Evolutionary conservation across 1,140 invertebrate genomes (phyloP).

Genomic region (Cotesia typhae): DNA sequence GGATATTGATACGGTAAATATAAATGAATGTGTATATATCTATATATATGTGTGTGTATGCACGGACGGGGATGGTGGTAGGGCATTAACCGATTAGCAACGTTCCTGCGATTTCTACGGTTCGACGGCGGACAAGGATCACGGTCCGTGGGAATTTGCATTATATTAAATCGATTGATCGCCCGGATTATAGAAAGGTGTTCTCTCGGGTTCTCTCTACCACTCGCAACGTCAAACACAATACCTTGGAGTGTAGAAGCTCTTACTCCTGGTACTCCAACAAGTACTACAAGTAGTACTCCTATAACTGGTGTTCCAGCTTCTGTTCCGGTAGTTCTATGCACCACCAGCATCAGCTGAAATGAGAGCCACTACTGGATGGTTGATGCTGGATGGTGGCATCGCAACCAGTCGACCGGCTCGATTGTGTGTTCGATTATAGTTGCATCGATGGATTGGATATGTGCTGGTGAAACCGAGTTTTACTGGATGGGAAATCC

Average conservation of each 20-base stretch:
- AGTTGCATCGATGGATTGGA: conserved; percentile 11
- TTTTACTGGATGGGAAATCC: too few relatives aligned
- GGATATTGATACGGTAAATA: too few relatives aligned
- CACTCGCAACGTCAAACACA: conserved; percentile 13
- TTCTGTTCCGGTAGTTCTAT: too few relatives aligned
- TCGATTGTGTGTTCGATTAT: conserved; percentile 21
- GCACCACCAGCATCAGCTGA: too few relatives aligned
- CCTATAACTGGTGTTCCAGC: background rate
- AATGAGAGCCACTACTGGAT: too few relatives aligned
- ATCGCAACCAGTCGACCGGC: background rate
- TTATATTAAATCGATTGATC: conserved; percentile 38
- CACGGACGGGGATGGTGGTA: background rate
- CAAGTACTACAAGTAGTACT: background rate
- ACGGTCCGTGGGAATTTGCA: conserved; percentile 34
- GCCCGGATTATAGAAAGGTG: conserved; percentile 28
- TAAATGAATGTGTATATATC: too few relatives aligned
- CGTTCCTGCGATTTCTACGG: conserved; percentile 31
- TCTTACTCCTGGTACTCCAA: background rate
- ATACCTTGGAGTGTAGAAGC: background rate
- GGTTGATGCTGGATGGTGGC: background rate
- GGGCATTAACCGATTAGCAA: conserved; percentile 36
- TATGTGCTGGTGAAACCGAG: too few relatives aligned
- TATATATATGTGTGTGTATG: too few relatives aligned
- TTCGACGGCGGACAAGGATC: conserved; percentile 23
- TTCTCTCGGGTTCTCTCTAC: conserved; percentile 7